Percentiles rank a stretch among this genome's conserved stretches.
phyloP scores from a whole-genome alignment of 2,888 invertebrate species.

The Theodoxus fluviatilis region DNA sequence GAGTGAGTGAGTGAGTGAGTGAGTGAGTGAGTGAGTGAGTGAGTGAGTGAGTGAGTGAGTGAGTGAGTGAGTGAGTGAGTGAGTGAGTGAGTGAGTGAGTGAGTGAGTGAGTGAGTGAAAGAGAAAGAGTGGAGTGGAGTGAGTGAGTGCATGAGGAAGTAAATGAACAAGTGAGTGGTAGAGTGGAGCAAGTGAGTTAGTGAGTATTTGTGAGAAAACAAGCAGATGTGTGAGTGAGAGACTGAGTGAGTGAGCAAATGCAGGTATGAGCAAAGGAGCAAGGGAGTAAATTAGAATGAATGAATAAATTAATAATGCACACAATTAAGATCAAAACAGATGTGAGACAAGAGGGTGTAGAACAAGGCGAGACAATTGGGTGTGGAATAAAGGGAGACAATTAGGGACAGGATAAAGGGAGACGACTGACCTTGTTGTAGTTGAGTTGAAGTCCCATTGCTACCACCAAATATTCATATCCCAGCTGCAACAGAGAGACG shows the following conservation, averaged over 20 bases:
- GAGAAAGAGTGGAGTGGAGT: background rate
- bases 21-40: background rate
- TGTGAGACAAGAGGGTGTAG: no score
- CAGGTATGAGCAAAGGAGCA: no score
- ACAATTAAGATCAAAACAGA: no score
- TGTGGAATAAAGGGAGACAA: no score
- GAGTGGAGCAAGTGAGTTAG: background rate
- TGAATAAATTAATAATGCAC: no score
- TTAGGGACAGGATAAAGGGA: no score
- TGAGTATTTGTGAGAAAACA: conserved; percentile 10
- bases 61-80: background rate
- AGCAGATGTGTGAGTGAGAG: background rate
- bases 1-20: background rate
- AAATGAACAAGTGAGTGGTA: background rate
- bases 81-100: background rate
- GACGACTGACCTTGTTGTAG: no score
- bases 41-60: background rate
- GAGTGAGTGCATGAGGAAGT: background rate
- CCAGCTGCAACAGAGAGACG: no score
- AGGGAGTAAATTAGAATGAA: no score
- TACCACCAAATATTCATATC: no score
- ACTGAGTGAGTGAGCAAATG: conserved; percentile 11
- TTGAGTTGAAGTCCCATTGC: no score
- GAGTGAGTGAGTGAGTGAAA: background rate
- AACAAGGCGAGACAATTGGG: no score